Percentiles rank a stretch among this genome's conserved stretches.
phyloP scores from a whole-genome alignment of 2,888 invertebrate species.

The Bombylius discolor region DNA sequence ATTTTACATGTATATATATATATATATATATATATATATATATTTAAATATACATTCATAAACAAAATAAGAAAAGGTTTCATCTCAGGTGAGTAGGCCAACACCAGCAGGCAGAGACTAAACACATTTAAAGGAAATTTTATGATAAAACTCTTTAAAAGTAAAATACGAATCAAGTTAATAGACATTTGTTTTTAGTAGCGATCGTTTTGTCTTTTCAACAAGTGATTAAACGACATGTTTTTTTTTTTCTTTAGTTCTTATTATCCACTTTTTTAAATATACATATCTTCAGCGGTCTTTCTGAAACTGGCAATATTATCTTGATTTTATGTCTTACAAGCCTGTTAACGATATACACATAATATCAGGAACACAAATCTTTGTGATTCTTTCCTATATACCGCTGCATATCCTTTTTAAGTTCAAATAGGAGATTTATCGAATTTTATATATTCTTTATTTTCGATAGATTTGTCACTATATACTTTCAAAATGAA shows the following conservation, averaged over 20 bases:
- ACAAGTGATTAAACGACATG: neutral
- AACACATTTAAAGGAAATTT: neutral
- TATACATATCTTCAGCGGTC: neutral
- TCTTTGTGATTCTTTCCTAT: neutral
- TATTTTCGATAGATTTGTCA: neutral
- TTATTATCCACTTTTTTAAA: neutral
- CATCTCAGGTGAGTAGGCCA: neutral
- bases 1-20: too few species aligned
- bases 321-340: conserved; percentile 11
- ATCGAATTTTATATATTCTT: neutral
- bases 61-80: neutral
- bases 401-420: neutral
- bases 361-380: conserved; percentile 9
- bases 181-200: neutral
- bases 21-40: neutral
- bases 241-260: neutral
- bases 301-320: conserved; percentile 1
- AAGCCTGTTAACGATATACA: conserved; percentile 12
- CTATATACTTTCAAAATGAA: neutral
- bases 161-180: neutral
- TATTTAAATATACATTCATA: neutral
- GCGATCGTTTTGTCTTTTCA: neutral
- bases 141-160: neutral
- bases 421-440: neutral
- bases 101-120: neutral